phyloP scores from a whole-genome alignment of 1,140 invertebrate genomes.

The Cyrtorhinus lividipennis region DNA sequence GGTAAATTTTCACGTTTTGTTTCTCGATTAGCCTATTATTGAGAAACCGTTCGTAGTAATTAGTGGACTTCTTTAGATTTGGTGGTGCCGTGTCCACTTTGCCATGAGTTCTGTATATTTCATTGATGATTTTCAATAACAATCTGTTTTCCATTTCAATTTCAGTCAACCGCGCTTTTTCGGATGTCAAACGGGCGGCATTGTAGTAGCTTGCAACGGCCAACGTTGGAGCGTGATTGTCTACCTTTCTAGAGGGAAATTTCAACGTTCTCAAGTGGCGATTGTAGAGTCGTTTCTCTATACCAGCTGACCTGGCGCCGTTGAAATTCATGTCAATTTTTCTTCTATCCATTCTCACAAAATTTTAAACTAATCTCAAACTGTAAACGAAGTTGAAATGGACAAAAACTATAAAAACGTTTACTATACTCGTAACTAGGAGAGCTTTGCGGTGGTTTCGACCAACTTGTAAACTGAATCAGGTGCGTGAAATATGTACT shows the following conservation, averaged over 20 bases:
- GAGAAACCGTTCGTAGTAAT: background rate
- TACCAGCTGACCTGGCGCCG: background rate
- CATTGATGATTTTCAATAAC: conserved; percentile 15
- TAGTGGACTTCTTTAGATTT: background rate
- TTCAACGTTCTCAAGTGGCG: background rate
- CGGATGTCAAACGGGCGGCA: background rate
- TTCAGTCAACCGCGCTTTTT: background rate
- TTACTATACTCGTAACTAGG: no score
- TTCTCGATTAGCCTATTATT: background rate
- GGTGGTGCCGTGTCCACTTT: background rate
- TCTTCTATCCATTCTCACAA: background rate
- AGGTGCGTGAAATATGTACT: no score
- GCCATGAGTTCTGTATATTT: conserved; percentile 16
- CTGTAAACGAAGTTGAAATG: no score
- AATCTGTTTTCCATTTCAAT: conserved; percentile 18
- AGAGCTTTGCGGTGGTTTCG: no score
- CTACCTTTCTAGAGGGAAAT: background rate
- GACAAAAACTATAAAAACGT: no score
- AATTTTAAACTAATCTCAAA: conserved; percentile 6
- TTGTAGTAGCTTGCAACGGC: background rate
- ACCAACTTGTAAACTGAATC: no score
- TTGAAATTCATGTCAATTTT: conserved; percentile 11
- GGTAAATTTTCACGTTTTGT: background rate
- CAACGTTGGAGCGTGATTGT: background rate
- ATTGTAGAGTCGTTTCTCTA: background rate